phyloP scores from a whole-genome alignment of 2,113 vertebrate genomes.

The Phylloscopus whistleri region DNA sequence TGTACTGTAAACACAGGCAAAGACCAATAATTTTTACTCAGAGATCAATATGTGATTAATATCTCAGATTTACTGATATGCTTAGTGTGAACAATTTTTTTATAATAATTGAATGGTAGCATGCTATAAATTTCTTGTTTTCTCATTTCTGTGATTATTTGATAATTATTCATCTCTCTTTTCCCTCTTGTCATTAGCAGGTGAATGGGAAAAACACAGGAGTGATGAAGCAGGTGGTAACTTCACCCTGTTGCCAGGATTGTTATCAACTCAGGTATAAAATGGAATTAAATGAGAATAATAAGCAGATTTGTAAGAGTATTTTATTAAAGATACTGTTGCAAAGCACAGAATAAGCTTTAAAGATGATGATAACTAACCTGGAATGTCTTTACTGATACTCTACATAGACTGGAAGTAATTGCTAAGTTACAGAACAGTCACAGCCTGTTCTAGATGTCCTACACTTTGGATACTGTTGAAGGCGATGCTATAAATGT shows the following conservation, averaged over 20 bases:
- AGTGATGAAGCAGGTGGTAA: not conserved
- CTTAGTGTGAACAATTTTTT: not conserved
- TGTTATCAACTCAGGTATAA: not conserved
- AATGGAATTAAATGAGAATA: conserved; percentile 60
- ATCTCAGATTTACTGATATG: not conserved
- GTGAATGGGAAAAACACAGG: not conserved
- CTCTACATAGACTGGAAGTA: conserved; percentile 53
- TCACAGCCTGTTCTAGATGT: conserved; percentile 51
- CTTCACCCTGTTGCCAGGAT: not conserved
- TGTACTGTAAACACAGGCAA: not conserved
- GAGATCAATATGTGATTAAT: not conserved
- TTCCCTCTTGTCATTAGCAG: not conserved
- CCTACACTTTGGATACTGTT: not conserved
- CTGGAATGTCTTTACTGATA: conserved; percentile 10
- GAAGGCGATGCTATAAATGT: not conserved
- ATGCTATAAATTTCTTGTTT: not conserved
- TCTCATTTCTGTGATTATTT: not conserved
- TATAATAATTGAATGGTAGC: not conserved
- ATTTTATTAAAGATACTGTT: conserved; percentile 62
- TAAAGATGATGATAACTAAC: conserved; percentile 50
- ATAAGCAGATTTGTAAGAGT: conserved; percentile 51
- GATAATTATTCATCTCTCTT: not conserved
- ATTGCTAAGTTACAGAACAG: conserved; percentile 53
- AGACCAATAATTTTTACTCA: not conserved
- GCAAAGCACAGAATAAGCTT: conserved; percentile 58